Percentiles rank a stretch among this genome's conserved stretches.
Conservation (phyloP, 2,888 invertebrate genomes). For the Sarcophaga rosellei region DNA sequence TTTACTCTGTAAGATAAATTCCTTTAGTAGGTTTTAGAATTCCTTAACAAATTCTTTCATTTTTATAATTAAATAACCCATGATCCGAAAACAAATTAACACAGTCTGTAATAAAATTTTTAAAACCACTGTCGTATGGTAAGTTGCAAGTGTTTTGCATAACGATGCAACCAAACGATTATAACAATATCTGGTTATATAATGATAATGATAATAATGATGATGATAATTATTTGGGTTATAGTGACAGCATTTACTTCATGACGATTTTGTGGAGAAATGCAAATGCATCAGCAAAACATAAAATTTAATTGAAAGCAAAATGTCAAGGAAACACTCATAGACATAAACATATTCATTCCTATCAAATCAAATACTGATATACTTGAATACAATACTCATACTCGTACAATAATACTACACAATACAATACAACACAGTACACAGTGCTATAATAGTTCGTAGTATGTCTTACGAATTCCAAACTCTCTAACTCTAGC, state of each 20-base stretch:
- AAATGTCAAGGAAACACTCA: constrained; percentile 57
- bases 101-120: constrained; percentile 18
- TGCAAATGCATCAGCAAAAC: constrained; percentile 58
- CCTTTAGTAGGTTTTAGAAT: too few species aligned
- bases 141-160: not conserved
- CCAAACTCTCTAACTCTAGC: too few species aligned
- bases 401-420: not conserved
- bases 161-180: not conserved
- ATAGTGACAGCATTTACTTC: not conserved
- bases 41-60: not conserved
- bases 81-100: not conserved
- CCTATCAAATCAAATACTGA: not conserved
- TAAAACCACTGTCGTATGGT: not conserved
- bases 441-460: too few species aligned
- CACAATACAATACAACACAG: not conserved
- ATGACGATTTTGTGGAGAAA: constrained; percentile 35
- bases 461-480: too few species aligned
- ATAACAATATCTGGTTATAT: not conserved
- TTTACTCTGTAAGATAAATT: too few species aligned
- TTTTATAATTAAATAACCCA: constrained; percentile 2
- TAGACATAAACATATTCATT: constrained; percentile 10
- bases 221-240: constrained; percentile 2
- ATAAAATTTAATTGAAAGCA: constrained; percentile 61
- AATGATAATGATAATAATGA: not conserved
- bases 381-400: not conserved